Base-by-base conservation (phyloP, 2,113 vertebrate species). In the Salvelinus sp. region DNA sequence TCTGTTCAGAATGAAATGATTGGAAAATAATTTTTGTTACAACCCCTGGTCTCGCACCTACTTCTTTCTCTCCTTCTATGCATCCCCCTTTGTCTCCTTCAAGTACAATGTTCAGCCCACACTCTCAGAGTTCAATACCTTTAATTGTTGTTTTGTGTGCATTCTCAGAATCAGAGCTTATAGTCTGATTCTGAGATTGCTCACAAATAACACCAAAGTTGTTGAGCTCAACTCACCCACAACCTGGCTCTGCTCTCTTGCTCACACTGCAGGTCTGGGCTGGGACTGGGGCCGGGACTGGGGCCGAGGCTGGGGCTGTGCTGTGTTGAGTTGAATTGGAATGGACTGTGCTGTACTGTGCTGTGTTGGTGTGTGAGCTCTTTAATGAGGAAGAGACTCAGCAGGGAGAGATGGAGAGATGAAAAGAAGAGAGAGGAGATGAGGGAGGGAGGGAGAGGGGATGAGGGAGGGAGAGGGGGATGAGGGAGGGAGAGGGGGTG, bases 341-440 rank as follows among this genome's bases (percentile, higher is more conserved):
- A 12, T 60, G 58, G 5, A n/a, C 58, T n/a, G 58, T 6, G 20
- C 58, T 22, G 58, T n/a, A 6, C 20, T 7, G 20, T 60, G 58
- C 58, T 20, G 58, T 6, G 18, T 9, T 60, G 58, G n/a, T 60
- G 58, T 60, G 7, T 6, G 25, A 69, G 74, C 67, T 76, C 58
- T 60, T 20, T 60, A 60, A 60, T 60, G 58, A 60, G 58, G n/a
- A 27, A 72, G 27, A 38, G 48, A 48, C 48, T 50, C 48, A 54
- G 50, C 23, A 60, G 70, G 22, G 2, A 18, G 18, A 70, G 74
- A 65, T 81, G 60, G 76, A 47, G 65, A 54, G 58, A 62, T 44
- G 57, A 44, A 20, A n/a, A n/a, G n/a, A n/a, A 44, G 71, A 64
- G 66, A 74, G 63, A 77, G 73, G 60, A 64, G 58, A 63, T 9